These are phyloP conservation scores for Drosophila tristis DNA, from an alignment of 1,140 invertebrate species.

Conservation along the genomic window DNA sequence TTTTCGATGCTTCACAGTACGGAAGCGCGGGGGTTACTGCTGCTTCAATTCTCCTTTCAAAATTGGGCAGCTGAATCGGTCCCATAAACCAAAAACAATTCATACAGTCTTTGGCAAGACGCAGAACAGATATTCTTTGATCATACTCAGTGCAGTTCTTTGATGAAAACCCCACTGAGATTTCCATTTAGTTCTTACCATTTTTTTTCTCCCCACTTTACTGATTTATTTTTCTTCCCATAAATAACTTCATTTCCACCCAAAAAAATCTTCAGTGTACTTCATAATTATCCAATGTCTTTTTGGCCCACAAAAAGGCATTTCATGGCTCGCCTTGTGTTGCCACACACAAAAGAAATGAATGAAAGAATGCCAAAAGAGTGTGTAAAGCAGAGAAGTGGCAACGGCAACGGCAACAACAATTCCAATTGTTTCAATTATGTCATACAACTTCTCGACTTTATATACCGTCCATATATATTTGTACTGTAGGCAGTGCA, in stretches of 20 bases:
- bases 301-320: slow-evolving; percentile 26
- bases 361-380: slow-evolving; percentile 11
- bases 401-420: slow-evolving; percentile 21
- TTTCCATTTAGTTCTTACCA: no score
- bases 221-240: no score
- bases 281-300: slow-evolving; percentile 31
- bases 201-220: no score
- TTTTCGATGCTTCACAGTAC: no score
- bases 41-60: no score
- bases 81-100: no score
- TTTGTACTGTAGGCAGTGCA: slow-evolving; percentile 12
- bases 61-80: no score
- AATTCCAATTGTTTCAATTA: slow-evolving; percentile 76
- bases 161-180: no score
- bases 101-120: no score
- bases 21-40: no score
- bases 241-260: background rate
- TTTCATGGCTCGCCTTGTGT: slow-evolving; percentile 21
- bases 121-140: no score
- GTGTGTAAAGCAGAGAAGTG: slow-evolving; percentile 12
- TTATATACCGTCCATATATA: slow-evolving; percentile 25
- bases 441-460: slow-evolving; percentile 56
- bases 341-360: background rate
- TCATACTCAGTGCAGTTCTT: no score
- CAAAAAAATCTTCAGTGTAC: slow-evolving; percentile 5